Conservation (phyloP, 2,113 vertebrate species). For the Dromaius novaehollandiae region DNA sequence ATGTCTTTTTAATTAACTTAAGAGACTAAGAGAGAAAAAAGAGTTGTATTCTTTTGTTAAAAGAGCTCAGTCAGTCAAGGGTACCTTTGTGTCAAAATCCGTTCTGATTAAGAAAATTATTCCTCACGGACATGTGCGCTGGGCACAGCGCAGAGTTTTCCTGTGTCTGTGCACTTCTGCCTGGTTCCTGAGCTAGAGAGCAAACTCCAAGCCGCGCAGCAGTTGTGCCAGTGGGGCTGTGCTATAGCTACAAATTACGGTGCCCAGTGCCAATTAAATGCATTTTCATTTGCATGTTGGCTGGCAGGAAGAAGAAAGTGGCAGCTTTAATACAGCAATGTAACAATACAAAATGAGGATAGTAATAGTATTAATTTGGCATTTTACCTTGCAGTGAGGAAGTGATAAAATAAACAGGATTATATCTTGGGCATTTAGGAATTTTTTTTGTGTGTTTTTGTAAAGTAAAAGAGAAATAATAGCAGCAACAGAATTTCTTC, state of each 20-base stretch:
- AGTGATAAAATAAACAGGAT: background rate
- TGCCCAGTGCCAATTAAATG: background rate
- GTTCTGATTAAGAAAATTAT: background rate
- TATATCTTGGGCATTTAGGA: background rate
- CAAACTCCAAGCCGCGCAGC: accelerated
- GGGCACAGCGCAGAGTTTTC: background rate
- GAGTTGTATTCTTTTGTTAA: background rate
- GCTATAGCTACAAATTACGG: background rate
- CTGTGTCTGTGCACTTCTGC: background rate
- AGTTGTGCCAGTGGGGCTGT: accelerated
- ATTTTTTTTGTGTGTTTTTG: background rate
- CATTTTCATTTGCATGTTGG: background rate
- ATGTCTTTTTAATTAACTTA: background rate
- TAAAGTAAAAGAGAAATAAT: background rate
- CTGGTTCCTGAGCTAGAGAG: background rate
- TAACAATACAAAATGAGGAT: background rate
- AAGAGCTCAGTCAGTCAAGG: accelerated
- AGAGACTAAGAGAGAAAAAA: background rate
- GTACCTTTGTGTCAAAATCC: background rate
- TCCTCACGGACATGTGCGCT: background rate
- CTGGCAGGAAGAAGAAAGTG: background rate
- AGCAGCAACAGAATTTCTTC: background rate
- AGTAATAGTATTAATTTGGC: background rate
- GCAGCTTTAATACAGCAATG: background rate
- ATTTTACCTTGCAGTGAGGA: background rate